Evolutionary conservation across 2,113 vertebrate genomes (phyloP), one percentile per base, ranked within the genome.

Genomic region (Onychorhynchus coronatus): DNA sequence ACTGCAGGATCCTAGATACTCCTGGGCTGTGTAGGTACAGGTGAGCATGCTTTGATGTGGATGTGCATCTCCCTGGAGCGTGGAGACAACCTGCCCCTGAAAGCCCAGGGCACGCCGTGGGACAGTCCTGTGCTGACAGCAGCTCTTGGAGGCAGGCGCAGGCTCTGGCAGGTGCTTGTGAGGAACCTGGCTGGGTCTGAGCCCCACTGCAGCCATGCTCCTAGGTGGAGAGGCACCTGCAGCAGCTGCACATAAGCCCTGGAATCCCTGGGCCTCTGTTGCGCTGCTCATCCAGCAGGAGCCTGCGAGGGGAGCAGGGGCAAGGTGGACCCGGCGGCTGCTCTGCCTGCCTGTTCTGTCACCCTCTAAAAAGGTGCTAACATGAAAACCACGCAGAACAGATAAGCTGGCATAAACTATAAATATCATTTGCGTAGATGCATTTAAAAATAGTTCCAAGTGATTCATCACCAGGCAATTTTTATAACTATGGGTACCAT

Each of bases 391-490:
- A 97, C 39, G 91, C 92, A 97, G 95, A 91, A 96, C 92, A 98
- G 95, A 98, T 98, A 97, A 98, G 97, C 94, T 97, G 70, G 88
- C 82, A 93, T 91, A 91, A 97, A 97, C 95, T 98, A 97, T 97
- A 98, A 98, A 98, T 98, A 98, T 88, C 86, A 83, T 95, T 79
- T 98, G 88, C 95, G 79, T 97, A 97, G 91, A 97, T 91, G 95
- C 94, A 75, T 88, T 97, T 97, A 97, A 97, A 98, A 98, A 98
- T 98, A 98, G 96, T 95, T 95, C 55, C n/a, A 90, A 97, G 91
- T 97, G 96, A 96, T 97, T 97, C 96, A 96, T 97, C 93, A 85
- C 82, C 91, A 89, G 97, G 74, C 95, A 91, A 53, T 97, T 97
- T 97, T 98, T 89, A 96, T 96, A 97, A 95, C 94, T 94, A 47